phyloP scores from a whole-genome alignment of 2,113 vertebrate species.

The Myotis yumanensis region DNA sequence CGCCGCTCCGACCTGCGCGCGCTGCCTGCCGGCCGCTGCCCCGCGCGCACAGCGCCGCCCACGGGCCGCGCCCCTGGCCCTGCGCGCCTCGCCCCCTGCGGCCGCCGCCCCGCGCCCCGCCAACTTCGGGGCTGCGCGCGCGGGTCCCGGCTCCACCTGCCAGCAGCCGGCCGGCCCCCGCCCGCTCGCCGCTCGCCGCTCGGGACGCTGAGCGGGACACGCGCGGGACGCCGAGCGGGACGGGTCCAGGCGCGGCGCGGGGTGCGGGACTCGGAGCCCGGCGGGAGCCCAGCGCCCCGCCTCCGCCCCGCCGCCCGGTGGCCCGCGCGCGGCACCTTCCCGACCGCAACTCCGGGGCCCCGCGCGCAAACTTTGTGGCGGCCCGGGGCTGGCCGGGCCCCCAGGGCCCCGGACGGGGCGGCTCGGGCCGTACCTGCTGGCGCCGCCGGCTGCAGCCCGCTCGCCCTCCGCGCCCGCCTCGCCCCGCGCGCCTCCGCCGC shows the following conservation, averaged over 20 bases:
- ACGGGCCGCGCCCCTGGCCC: constrained; percentile 30
- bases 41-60: constrained; percentile 59
- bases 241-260: constrained; percentile 67
- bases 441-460: constrained; percentile 89
- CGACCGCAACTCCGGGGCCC: constrained; percentile 3
- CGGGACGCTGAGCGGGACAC: too few species aligned
- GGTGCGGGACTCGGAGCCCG: constrained; percentile 59
- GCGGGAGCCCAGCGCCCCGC: constrained; percentile 60
- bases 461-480: constrained; percentile 81
- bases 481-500: constrained; percentile 91
- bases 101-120: neutral
- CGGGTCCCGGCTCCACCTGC: neutral
- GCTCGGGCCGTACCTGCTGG: constrained; percentile 89
- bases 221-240: neutral
- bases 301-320: neutral
- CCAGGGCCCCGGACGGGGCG: neutral
- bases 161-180: neutral
- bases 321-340: neutral
- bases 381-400: neutral
- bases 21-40: neutral
- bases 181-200: too few species aligned
- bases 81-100: neutral
- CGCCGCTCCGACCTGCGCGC: neutral
- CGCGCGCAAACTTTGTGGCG: constrained; percentile 47
- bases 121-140: constrained; percentile 15